These are phyloP conservation scores for Oreochromis niloticus DNA, from an alignment of 2,113 vertebrate species.

Conservation along the genomic window DNA sequence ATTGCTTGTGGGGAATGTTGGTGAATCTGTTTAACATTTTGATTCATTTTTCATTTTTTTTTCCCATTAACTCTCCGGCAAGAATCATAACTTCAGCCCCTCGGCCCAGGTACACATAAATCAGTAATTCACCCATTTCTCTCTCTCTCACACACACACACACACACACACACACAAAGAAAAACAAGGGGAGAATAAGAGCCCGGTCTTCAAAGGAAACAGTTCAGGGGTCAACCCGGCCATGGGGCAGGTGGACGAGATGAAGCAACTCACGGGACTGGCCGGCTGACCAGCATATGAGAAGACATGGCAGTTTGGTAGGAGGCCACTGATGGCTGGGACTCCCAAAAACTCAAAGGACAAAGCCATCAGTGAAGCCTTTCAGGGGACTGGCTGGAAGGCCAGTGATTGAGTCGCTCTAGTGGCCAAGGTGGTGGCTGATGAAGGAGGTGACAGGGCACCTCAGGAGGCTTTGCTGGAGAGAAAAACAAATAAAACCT, in stretches of 20 bases:
- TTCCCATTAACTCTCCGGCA: background rate
- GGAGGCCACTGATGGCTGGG: background rate
- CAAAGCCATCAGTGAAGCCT: background rate
- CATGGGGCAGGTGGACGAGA: background rate
- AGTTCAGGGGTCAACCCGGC: background rate
- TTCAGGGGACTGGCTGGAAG: background rate
- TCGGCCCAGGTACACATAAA: background rate
- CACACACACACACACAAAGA: background rate
- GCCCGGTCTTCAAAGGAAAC: fast-evolving
- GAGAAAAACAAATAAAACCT: background rate
- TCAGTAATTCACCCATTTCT: background rate
- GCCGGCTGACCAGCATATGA: background rate
- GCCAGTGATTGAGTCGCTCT: background rate
- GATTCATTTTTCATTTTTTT: background rate
- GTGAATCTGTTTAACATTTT: background rate
- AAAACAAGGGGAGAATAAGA: background rate
- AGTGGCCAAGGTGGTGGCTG: background rate
- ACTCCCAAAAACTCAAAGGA: background rate
- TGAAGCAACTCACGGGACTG: background rate
- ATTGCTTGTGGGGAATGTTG: background rate
- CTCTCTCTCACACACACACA: background rate
- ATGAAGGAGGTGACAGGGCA: background rate
- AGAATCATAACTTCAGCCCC: background rate
- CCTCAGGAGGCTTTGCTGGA: background rate
- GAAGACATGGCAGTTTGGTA: background rate